These are phyloP conservation scores for Priocnemis perturbator DNA, from an alignment of 2,888 invertebrate species.

Conservation along the genomic window DNA sequence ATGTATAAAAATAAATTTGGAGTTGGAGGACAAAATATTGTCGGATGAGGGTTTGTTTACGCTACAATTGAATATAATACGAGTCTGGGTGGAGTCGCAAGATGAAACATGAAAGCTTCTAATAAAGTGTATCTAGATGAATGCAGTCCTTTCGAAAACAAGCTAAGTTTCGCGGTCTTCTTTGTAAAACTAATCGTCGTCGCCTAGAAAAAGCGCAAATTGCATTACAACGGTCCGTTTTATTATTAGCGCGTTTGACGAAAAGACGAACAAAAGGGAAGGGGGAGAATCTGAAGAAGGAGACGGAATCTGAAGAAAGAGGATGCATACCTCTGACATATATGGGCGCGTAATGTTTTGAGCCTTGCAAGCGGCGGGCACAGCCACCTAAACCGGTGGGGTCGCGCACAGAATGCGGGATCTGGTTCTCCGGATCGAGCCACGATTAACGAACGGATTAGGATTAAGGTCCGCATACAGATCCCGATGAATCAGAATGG, in stretches of 20 bases:
- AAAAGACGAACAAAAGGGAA: not conserved
- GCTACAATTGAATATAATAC: no score
- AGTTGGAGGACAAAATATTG: no score
- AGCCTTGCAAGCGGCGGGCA: no score
- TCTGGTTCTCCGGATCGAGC: conserved; percentile 60
- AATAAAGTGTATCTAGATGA: no score
- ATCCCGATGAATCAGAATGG: conserved; percentile 53
- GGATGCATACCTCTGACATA: not conserved
- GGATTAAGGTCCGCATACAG: conserved; percentile 66
- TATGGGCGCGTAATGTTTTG: no score
- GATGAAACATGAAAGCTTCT: no score
- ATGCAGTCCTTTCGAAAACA: no score
- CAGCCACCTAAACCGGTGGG: conserved; percentile 1
- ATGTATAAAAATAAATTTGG: no score
- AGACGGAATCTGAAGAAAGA: no score
- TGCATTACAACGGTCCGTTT: not conserved
- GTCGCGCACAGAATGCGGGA: conserved; percentile 36
- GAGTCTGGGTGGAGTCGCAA: no score
- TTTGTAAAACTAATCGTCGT: not conserved
- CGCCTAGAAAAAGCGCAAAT: not conserved
- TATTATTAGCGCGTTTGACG: not conserved
- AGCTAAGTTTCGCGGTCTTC: no score
- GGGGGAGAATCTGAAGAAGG: not conserved
- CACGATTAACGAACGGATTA: conserved; percentile 74
- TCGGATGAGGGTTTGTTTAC: no score